phyloP scores from a whole-genome alignment of 2,113 vertebrate genomes.

The Saimiri boliviensis region DNA sequence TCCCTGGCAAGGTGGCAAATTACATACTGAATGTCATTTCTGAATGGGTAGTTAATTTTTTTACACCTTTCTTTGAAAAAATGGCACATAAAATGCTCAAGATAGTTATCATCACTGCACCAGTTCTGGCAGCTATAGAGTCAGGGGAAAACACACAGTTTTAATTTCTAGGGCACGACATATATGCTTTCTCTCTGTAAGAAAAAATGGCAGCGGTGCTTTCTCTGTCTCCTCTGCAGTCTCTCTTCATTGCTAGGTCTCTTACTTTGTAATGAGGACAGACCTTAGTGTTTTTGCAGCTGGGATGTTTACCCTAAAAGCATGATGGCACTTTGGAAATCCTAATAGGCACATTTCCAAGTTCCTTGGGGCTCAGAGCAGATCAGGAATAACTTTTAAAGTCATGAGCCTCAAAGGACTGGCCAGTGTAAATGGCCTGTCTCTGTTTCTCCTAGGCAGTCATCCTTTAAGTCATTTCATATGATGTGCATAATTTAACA shows the following conservation, averaged over 20 bases:
- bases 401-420: conserved; percentile 36
- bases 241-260: neutral
- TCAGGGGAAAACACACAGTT: neutral
- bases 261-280: neutral
- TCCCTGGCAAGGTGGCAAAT: neutral
- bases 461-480: conserved; percentile 50
- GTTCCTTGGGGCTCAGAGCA: neutral
- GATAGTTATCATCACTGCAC: neutral
- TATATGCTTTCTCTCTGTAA: neutral
- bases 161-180: neutral
- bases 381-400: conserved; percentile 29
- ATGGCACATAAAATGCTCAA: neutral
- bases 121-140: neutral
- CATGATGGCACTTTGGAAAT: neutral
- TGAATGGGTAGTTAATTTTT: conserved; percentile 8
- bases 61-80: neutral
- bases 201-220: neutral
- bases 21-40: neutral
- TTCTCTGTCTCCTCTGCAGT: neutral
- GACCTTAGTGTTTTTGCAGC: neutral
- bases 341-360: neutral
- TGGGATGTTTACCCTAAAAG: neutral
- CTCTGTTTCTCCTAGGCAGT: conserved; percentile 46
- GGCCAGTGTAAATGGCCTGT: neutral
- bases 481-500: conserved; percentile 61